A percentile compares a stretch with the other conserved stretches of the same genome.
Evolutionary conservation across 2,113 vertebrate species (phyloP).

Genomic region (Camelus dromedarius): DNA sequence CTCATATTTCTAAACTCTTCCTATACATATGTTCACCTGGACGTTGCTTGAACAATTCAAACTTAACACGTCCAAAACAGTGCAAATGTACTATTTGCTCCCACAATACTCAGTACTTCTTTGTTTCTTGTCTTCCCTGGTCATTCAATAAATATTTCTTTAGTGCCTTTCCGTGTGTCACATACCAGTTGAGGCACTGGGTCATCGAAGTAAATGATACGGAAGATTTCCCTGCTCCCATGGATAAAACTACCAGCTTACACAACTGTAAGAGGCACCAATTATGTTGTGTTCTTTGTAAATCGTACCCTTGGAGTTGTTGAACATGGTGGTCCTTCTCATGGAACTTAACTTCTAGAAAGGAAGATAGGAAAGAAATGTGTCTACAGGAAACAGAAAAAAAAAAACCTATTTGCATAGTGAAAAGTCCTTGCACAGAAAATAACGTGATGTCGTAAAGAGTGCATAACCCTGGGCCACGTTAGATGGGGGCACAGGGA

Average conservation of each 20-base stretch:
- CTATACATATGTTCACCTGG: background rate
- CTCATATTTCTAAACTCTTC: background rate
- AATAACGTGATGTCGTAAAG: background rate
- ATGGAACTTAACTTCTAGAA: background rate
- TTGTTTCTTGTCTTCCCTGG: background rate
- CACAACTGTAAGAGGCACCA: fast-evolving
- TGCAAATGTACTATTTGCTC: background rate
- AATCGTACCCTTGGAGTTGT: background rate
- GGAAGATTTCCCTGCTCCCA: background rate
- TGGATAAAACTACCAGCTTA: background rate
- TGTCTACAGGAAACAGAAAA: background rate
- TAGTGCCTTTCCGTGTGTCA: background rate
- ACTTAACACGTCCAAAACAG: background rate
- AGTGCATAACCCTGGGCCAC: background rate
- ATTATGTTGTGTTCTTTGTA: background rate
- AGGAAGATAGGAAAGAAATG: background rate
- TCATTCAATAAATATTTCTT: background rate
- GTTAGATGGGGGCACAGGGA: fast-evolving
- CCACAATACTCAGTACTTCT: background rate
- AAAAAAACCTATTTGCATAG: background rate
- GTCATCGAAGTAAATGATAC: background rate
- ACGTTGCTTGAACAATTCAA: background rate
- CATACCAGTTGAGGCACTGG: background rate
- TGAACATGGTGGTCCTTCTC: background rate
- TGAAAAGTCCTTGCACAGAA: background rate